A percentile compares a stretch with the other conserved stretches of the same genome.
These are phyloP conservation scores for Phrynocephalus vlangalii DNA, from an alignment of 2,797 vertebrate genomes.

Conservation along the genomic window DNA sequence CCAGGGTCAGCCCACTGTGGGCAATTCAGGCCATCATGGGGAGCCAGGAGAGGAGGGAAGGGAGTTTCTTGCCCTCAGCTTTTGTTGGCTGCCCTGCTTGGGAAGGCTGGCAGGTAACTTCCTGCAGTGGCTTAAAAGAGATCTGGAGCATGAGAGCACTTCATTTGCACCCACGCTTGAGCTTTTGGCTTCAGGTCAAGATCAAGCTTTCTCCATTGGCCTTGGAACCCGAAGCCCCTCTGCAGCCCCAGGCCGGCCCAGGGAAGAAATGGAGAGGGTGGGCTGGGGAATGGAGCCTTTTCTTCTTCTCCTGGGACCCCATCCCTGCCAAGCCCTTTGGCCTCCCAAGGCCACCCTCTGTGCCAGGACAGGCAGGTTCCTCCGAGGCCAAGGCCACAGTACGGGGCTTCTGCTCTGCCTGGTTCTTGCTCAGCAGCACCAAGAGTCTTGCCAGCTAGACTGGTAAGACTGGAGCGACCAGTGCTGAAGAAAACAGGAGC, in stretches of 20 bases:
- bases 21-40: too few relatives aligned
- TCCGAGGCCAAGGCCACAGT: not conserved
- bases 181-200: constrained; percentile 29
- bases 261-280: not conserved
- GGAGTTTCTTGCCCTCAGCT: too few relatives aligned
- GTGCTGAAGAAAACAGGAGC: not conserved
- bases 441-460: too few relatives aligned
- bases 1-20: too few relatives aligned
- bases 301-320: not conserved
- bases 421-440: not conserved
- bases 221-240: not conserved
- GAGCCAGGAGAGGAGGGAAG: too few relatives aligned
- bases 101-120: too few relatives aligned
- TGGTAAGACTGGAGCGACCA: not conserved
- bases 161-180: not conserved
- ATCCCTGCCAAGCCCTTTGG: too few relatives aligned
- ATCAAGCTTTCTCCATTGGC: not conserved
- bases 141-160: fast-evolving
- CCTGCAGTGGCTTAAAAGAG: not conserved
- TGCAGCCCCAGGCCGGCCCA: not conserved
- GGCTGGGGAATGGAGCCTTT: not conserved
- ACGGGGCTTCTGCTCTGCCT: too few relatives aligned
- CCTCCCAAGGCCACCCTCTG: too few relatives aligned
- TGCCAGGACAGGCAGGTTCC: not conserved
- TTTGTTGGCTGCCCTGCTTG: too few relatives aligned